Evolutionary conservation across 2,113 vertebrate genomes (phyloP), one percentile per base, ranked within the genome.

Genomic region (Amphiprion percula): DNA sequence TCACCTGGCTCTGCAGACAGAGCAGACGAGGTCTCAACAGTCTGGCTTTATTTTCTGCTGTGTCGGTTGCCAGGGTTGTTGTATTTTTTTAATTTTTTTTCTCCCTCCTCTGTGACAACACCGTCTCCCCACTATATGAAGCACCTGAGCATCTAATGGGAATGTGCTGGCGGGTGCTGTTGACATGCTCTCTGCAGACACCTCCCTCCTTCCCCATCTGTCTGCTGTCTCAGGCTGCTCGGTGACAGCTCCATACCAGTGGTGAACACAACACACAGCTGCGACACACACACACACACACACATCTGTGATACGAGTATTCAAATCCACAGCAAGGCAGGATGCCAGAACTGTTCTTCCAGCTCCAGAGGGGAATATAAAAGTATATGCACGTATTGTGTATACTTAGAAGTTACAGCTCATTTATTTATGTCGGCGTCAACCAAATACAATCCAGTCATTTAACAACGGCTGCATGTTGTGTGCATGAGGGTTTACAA

Each of bases 141-240:
- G 83, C 88, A 85, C 87, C 83, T 83, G 87, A 87, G 85, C 83
- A 68, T 71, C 79, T 86, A 78, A 90, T 82, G 68, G 79, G 68
- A 82, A 80, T 83, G 81, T 85, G 81, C 87, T 83, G 87, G 62
- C 80, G 80, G 60, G 24, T 56, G 80, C 54, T 61, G 68, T 16
- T 78, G 80, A 90, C 86, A 80, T 63, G 83, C 71, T 58, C 72
- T 73, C 60, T 67, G 75, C 81, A 84, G 81, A 88, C 65, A n/a
- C 19, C 71, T 66, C 79, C 77, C 84, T 82, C 74, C 86, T 44
- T 67, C 62, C 71, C 78, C 88, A 74, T 90, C 84, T 86, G 84
- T 87, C 78, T 72, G 74, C 72, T 71, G 80, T 84, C 82, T 85
- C 17, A 10, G 54, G 64, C 79, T 77, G 81, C 68, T 87, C 77